Evolutionary conservation across 1,140 invertebrate genomes (phyloP).

Genomic region (Centruroides sculpturatus): DNA sequence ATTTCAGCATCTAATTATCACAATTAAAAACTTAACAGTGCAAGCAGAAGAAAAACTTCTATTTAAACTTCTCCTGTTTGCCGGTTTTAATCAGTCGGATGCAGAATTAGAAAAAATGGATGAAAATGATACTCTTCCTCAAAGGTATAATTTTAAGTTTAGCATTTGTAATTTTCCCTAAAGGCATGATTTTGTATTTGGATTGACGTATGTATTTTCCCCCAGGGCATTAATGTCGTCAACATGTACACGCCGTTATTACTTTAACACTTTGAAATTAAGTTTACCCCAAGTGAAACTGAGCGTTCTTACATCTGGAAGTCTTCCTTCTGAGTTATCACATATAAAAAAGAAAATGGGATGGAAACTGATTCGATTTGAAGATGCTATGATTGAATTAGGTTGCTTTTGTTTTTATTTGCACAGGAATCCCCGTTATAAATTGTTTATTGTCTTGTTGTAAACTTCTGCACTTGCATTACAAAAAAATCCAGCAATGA

Average conservation of each 20-base stretch:
- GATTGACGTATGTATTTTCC: no score
- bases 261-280: slow-evolving; percentile 19
- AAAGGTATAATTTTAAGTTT: slow-evolving; percentile 1
- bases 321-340: slow-evolving; percentile 55
- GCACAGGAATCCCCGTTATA: no score
- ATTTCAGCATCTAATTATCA: slow-evolving; percentile 59
- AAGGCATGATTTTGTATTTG: no score
- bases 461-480: not conserved
- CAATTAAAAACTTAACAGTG: slow-evolving; percentile 64
- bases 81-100: slow-evolving; percentile 26
- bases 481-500: not conserved
- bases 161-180: no score
- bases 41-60: slow-evolving; percentile 76
- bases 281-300: slow-evolving; percentile 43
- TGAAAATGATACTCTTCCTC: slow-evolving; percentile 30
- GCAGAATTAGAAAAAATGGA: slow-evolving; percentile 39
- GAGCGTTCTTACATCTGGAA: slow-evolving; percentile 69
- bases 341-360: slow-evolving; percentile 71
- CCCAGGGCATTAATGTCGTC: no score
- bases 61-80: slow-evolving; percentile 62
- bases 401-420: not conserved
- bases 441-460: not conserved
- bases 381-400: slow-evolving; percentile 85
- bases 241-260: not conserved
- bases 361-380: slow-evolving; percentile 82